phyloP scores from a whole-genome alignment of 2,888 invertebrate genomes.

The Petrolisthes manimaculis region DNA sequence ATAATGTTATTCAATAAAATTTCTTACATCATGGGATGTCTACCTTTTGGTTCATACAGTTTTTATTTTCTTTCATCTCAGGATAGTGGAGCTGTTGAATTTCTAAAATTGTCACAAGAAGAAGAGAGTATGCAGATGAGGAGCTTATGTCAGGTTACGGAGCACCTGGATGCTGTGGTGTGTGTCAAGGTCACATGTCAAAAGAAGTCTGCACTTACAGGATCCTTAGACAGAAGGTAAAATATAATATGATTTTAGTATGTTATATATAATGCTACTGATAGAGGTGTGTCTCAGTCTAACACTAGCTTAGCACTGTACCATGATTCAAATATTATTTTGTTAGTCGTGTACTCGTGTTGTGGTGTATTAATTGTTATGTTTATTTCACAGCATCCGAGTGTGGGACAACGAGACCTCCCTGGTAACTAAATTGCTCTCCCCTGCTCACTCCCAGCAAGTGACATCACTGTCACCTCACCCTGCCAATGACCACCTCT shows the following conservation, averaged over 20 bases:
- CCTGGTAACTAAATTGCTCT: slow-evolving; percentile 28
- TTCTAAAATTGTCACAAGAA: slow-evolving; percentile 26
- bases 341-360: neutral
- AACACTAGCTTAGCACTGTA: no score
- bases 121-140: slow-evolving; percentile 15
- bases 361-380: neutral
- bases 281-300: no score
- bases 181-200: slow-evolving; percentile 48
- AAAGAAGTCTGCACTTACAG: slow-evolving; percentile 49
- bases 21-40: no score
- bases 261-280: no score
- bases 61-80: slow-evolving; percentile 5
- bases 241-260: neutral
- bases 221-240: slow-evolving; percentile 56
- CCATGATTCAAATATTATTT: neutral
- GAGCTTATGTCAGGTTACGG: slow-evolving; percentile 47
- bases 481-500: slow-evolving; percentile 71
- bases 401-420: slow-evolving; percentile 56
- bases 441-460: slow-evolving; percentile 72
- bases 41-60: neutral
- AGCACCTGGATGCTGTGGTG: slow-evolving; percentile 46
- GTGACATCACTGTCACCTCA: slow-evolving; percentile 73
- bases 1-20: no score
- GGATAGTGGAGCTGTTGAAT: slow-evolving; percentile 51
- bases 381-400: slow-evolving; percentile 38